Base-by-base conservation (phyloP, 2,797 vertebrate genomes). In the Galagoides demidoff region DNA sequence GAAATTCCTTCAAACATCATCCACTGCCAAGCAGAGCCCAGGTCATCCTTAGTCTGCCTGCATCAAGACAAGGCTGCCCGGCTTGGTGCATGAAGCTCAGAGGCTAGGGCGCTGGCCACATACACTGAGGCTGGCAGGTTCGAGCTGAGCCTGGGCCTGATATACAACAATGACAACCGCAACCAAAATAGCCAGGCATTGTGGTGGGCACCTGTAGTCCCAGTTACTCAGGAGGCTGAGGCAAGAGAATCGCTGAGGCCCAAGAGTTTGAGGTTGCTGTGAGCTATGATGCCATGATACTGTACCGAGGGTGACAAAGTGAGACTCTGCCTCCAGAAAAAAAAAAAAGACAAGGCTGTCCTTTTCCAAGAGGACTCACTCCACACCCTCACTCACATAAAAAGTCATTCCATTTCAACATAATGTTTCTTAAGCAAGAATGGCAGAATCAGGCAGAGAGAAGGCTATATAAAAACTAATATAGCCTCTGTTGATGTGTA, bases 391-490 rank as follows among this genome's bases (percentile, higher is more conserved):
- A 13, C n/a, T 94, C 84, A 68, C 22, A 84, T 93, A 73, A 95
- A 95, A 74, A 74, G 63, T 25, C 57, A 76, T 83, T 82, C 52
- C 16, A 23, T 92, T 94, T 97, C 49, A n/a, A 95, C 63, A 63
- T 55, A 52, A 70, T 12, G 4, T 89, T 97, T 90, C 96, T 94
- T 90, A 90, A 94, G 90, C 87, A 89, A 93, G 85, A 89, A 49
- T 22, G 31, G 12, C 45, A 73, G 43, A 77, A 73, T 88, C 34
- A 79, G 64, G 74, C 14, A 77, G 12, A 74, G 57, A 63, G 16
- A 89, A 66, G 37, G 78, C 87, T 22, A 5, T 52, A 81, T 64
- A 84, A 92, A 97, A 89, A 64, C 45, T 89, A 89, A 82, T 61
- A 43, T 7, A 96, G 31, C n/a, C 49, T 95, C 95, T 95, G 76